phyloP scores from a whole-genome alignment of 2,797 vertebrate species.

The Girardinus metallicus region DNA sequence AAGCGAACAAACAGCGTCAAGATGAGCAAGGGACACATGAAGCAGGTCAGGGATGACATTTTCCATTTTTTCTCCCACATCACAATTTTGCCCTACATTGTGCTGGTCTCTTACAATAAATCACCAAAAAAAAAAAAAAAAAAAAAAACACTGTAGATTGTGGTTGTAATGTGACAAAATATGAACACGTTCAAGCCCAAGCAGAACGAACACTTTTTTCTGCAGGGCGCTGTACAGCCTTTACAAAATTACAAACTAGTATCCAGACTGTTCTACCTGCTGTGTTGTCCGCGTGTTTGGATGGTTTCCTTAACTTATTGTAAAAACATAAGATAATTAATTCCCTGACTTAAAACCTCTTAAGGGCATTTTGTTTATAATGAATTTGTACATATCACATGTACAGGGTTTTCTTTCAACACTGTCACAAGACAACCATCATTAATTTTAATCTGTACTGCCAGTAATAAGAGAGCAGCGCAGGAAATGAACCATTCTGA shows the following conservation, averaged over 20 bases:
- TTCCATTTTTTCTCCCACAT: neutral
- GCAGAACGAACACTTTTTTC: neutral
- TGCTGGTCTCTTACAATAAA: neutral
- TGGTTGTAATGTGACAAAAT: neutral
- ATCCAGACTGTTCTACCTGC: neutral
- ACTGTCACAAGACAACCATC: slow-evolving; percentile 39
- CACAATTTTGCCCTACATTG: neutral
- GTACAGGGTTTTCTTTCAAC: slow-evolving; percentile 40
- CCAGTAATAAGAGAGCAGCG: slow-evolving; percentile 56
- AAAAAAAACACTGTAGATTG: neutral
- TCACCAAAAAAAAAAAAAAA: neutral
- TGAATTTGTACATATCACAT: slow-evolving; percentile 15
- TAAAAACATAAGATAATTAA: neutral
- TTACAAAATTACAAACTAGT: neutral
- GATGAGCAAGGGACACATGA: neutral
- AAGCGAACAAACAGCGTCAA: neutral
- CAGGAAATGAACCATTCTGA: slow-evolving; percentile 65
- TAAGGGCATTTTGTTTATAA: slow-evolving; percentile 8
- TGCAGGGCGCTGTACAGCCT: neutral
- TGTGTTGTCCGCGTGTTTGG: neutral
- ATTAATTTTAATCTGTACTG: slow-evolving; percentile 49
- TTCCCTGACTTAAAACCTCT: slow-evolving; percentile 2
- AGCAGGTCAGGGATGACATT: neutral
- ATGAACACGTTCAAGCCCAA: neutral
- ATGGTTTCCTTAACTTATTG: neutral